A percentile compares a stretch with the other conserved stretches of the same genome.
Conservation (phyloP, 1,140 invertebrate genomes). For the Heliothis subflexa region DNA sequence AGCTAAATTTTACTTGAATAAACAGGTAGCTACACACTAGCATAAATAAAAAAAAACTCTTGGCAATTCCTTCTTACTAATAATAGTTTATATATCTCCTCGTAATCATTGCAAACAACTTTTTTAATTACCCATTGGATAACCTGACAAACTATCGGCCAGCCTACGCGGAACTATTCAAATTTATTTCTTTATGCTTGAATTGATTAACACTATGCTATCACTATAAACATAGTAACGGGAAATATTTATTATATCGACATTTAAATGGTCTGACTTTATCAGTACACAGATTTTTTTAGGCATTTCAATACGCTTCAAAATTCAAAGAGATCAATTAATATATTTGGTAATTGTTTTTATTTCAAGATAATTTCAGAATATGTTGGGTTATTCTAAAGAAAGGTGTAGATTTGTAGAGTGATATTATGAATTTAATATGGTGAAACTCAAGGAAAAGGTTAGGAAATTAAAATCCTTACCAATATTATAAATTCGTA, state of each 20-base stretch:
- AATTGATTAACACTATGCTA: background rate
- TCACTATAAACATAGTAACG: slow-evolving; percentile 17
- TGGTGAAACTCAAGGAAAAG: too few species aligned
- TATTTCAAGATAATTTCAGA: too few species aligned
- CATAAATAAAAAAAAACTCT: background rate
- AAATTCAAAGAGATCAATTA: too few species aligned
- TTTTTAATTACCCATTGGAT: slow-evolving; percentile 10
- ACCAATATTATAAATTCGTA: too few species aligned
- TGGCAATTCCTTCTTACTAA: background rate
- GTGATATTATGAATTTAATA: too few species aligned
- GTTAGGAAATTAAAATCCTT: too few species aligned
- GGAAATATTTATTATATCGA: slow-evolving; percentile 19
- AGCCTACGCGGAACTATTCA: slow-evolving; percentile 20
- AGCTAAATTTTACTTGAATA: too few species aligned
- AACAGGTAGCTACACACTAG: too few species aligned
- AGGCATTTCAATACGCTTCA: slow-evolving; percentile 3
- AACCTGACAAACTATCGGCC: slow-evolving; percentile 26
- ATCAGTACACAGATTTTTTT: background rate
- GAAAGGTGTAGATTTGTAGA: too few species aligned
- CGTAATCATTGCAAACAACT: slow-evolving; percentile 7
- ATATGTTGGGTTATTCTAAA: too few species aligned
- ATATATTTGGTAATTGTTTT: too few species aligned
- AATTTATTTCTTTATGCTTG: slow-evolving; percentile 28
- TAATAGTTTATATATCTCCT: background rate
- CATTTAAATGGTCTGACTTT: background rate